A percentile compares a stretch with the other conserved stretches of the same genome.
phyloP scores from a whole-genome alignment of 2,113 vertebrate species.

The Cheilinus undulatus region DNA sequence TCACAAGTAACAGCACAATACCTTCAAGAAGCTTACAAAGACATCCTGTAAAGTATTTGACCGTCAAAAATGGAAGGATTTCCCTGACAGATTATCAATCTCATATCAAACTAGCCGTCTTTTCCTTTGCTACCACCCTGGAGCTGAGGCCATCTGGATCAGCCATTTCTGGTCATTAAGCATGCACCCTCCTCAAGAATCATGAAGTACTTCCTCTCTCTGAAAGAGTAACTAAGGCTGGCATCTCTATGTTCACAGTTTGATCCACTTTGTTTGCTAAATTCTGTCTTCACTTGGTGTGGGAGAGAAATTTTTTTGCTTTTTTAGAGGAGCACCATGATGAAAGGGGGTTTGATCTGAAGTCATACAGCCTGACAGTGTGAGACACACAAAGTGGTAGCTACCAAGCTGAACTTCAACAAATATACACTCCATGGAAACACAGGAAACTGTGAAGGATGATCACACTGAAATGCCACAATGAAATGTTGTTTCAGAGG shows the following conservation, averaged over 20 bases:
- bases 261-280: conserved; percentile 46
- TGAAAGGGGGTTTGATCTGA: conserved; percentile 59
- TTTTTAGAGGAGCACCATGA: conserved; percentile 19
- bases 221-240: conserved; percentile 12
- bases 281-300: conserved; percentile 23
- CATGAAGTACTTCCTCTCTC: conserved; percentile 19
- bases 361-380: conserved; percentile 23
- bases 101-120: conserved; percentile 61
- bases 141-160: conserved; percentile 75
- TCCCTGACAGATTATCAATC: conserved; percentile 64
- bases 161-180: conserved; percentile 65
- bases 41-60: conserved; percentile 12
- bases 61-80: conserved; percentile 18
- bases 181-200: conserved; percentile 23
- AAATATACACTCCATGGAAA: conserved; percentile 41
- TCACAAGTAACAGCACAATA: conserved; percentile 2
- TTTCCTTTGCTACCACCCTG: conserved; percentile 53
- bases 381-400: conserved; percentile 30
- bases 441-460: conserved; percentile 45
- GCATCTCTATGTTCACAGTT: conserved; percentile 28
- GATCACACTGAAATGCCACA: conserved; percentile 41
- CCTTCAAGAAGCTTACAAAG: neutral
- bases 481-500: conserved; percentile 52
- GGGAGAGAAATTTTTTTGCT: conserved; percentile 3
- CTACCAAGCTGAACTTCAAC: conserved; percentile 45